These are phyloP conservation scores for Halocaridina rubra DNA, from an alignment of 2,888 invertebrate genomes.

Conservation along the genomic window DNA sequence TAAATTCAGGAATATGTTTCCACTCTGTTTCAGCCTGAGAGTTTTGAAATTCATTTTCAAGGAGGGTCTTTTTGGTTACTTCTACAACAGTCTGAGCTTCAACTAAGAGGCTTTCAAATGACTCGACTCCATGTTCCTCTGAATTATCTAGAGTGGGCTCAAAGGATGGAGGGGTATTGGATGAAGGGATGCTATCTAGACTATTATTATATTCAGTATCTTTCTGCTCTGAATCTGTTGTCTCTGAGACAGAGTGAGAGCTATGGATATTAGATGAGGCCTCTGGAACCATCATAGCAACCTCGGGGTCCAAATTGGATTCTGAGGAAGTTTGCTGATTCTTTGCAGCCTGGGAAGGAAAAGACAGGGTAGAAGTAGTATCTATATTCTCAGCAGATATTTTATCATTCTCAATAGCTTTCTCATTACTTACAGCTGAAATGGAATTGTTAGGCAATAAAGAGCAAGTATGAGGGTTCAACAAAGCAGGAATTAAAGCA, in stretches of 20 bases:
- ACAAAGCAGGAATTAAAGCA: neutral
- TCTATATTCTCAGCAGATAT: neutral
- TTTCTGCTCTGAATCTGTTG: constrained; percentile 6
- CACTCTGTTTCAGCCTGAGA: constrained; percentile 20
- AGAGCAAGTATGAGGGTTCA: neutral
- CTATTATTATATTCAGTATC: neutral
- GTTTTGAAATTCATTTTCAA: constrained; percentile 10
- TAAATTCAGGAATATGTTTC: neutral
- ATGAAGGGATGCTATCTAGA: neutral
- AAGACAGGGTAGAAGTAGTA: constrained; percentile 22
- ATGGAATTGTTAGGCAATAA: neutral
- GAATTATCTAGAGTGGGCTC: constrained; percentile 7
- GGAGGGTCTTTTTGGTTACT: neutral
- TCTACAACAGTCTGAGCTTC: neutral
- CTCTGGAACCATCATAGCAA: constrained; percentile 33
- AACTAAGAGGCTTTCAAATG: constrained; percentile 19
- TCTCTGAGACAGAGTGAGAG: constrained; percentile 46
- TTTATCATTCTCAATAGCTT: neutral
- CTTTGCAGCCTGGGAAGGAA: constrained; percentile 43
- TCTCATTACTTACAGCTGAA: neutral
- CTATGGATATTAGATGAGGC: constrained; percentile 41
- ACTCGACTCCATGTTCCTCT: constrained; percentile 25
- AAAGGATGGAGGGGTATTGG: constrained; percentile 9
- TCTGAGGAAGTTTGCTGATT: constrained; percentile 29
- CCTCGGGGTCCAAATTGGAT: constrained; percentile 17